Percentiles rank a stretch among this genome's conserved stretches.
These are phyloP conservation scores for Micromesistius poutassou DNA, from an alignment of 2,797 vertebrate species.

Conservation along the genomic window DNA sequence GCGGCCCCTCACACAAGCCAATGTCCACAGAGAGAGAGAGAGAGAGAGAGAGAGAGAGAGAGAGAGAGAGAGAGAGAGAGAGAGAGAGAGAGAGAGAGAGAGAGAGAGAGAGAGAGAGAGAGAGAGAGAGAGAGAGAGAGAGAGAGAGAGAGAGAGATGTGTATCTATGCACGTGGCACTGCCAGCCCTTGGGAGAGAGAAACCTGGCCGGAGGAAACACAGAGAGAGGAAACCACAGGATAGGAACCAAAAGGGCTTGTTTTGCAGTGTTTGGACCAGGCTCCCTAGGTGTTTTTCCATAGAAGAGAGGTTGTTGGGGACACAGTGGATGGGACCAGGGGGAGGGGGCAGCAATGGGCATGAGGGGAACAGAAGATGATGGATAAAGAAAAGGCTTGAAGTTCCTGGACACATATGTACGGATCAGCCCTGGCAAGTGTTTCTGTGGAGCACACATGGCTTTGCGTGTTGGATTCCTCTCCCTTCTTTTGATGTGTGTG, in stretches of 20 bases:
- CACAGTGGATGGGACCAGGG: neutral
- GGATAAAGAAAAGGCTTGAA: neutral
- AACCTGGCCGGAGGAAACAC: constrained; percentile 14
- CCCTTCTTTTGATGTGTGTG: constrained; percentile 12
- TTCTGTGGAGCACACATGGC: neutral
- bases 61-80: constrained; percentile 18
- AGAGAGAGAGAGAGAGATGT: constrained; percentile 13
- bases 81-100: constrained; percentile 10
- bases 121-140: constrained; percentile 10
- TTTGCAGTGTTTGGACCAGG: constrained; percentile 41
- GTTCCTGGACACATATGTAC: constrained; percentile 12
- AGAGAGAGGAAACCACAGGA: constrained; percentile 32
- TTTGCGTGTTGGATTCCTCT: neutral
- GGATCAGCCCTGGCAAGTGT: neutral
- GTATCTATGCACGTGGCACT: constrained; percentile 28
- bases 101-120: constrained; percentile 10
- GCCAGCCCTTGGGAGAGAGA: constrained; percentile 37
- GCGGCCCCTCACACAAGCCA: constrained; percentile 1
- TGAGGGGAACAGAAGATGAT: neutral
- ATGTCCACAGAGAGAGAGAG: constrained; percentile 15
- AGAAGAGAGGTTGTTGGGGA: constrained; percentile 26
- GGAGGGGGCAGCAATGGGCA: neutral
- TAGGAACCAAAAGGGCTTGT: constrained; percentile 39
- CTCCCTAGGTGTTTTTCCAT: constrained; percentile 43
- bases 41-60: neutral